Evolutionary conservation across 92 coral and sea anemone species (phyloP), one percentile per base, ranked within the genome.

Genomic region (Paragorgia papillata): DNA sequence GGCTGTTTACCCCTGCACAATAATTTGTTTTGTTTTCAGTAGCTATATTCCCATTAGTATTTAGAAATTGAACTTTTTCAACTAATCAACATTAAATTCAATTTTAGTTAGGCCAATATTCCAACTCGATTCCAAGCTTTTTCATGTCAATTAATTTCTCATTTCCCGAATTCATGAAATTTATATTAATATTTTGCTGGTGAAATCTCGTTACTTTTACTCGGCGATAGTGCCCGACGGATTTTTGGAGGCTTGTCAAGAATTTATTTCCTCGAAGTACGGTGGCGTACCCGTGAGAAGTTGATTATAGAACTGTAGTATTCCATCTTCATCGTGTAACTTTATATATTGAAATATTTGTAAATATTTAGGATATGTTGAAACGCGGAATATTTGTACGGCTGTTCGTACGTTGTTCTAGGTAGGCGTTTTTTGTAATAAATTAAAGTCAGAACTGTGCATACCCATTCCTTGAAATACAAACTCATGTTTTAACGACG

Each of bases 331-430:
- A 44, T 68, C 41, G 41, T 64, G 58, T 15, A 46, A 46, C 53
- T 46, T 46, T 49, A 24, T 68, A 44, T 68, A 68, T 68, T 68
- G 59, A 68, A 68, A 27, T 68, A 68, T 48, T 44, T 68, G 75
- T 68, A 68, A 68, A 68, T 68, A 68, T 68, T 33, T 68, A 48
- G 58, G 75, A 68, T 44, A 68, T 49, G 57, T 67, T 63, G n/a
- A 46, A 46, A 46, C 53, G 9, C 53, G 17, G 75, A 68, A 68
- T 44, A 68, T 68, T 68, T 68, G 75, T 68, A 68, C 75, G 48
- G 75, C 75, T 44, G 75, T 49, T 68, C 75, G 50, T 68, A 68
- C 75, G 75, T 68, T 68, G 58, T 68, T 68, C 57, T 68, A 68
- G 58, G 30, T 68, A 68, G 75, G 60, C 13, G 37, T 7, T 46